phyloP scores from a whole-genome alignment of 2,888 invertebrate species.

The Thecocarcelia acutangulata region DNA sequence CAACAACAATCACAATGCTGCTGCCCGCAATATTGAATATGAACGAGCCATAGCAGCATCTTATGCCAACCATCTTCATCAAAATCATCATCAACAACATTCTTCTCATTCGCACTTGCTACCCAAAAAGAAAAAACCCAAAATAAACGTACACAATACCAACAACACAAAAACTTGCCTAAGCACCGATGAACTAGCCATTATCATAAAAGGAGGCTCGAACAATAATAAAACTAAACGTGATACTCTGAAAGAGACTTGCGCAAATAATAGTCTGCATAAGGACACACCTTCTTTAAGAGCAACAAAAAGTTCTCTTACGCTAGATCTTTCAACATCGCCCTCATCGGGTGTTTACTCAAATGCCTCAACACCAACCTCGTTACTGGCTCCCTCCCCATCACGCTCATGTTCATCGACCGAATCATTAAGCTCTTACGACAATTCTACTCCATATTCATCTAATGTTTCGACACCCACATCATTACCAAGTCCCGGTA shows the following conservation, averaged over 20 bases:
- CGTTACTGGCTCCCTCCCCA: conserved; percentile 36
- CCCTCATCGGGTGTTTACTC: conserved; percentile 61
- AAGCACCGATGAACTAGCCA: conserved; percentile 69
- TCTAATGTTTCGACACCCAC: conserved; percentile 75
- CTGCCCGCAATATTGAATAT: conserved; percentile 76
- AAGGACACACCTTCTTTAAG: conserved; percentile 35
- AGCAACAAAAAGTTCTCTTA: conserved; percentile 54
- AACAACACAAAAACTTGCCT: conserved; percentile 66
- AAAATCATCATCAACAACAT: conserved; percentile 40
- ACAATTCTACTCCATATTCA: conserved; percentile 62
- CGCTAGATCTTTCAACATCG: conserved; percentile 62
- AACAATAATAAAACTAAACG: conserved; percentile 62
- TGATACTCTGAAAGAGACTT: conserved; percentile 60
- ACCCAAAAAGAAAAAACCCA: conserved; percentile 69
- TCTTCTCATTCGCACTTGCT: conserved; percentile 33
- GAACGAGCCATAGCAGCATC: conserved; percentile 77
- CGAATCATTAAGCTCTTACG: conserved; percentile 74
- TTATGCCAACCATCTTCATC: conserved; percentile 64
- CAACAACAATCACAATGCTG: conserved; percentile 58
- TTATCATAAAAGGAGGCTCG: conserved; percentile 64
- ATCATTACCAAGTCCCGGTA: conserved; percentile 72
- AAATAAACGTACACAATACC: conserved; percentile 65
- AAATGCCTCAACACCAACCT: conserved; percentile 45
- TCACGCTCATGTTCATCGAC: conserved; percentile 70
- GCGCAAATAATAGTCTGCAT: conserved; percentile 27